Evolutionary conservation across 1,140 invertebrate species (phyloP), one percentile per base, ranked within the genome.

Genomic region (Zophobas atratus): DNA sequence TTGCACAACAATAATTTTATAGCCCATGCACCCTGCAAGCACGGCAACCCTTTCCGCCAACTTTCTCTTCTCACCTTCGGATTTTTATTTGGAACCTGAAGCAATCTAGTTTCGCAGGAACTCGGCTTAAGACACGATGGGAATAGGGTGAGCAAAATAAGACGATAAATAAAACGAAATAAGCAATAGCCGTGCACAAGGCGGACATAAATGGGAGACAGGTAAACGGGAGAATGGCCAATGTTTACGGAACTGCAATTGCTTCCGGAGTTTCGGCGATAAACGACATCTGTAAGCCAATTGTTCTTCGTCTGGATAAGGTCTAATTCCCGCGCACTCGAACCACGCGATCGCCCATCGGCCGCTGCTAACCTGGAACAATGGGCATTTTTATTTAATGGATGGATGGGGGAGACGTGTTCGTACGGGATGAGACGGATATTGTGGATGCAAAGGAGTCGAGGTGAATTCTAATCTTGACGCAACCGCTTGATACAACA

Each of bases 141-240:
- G 53, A 57, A 75, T 39, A 56, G 53, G 72, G 72, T 57, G 55
- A 46, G 55, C 77, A 74, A 82, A 84, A 84, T 82, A 83, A 82
- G 81, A 76, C 80, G 76, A 84, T 84, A 84, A 84, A 84, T 84
- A 84, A 84, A 84, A 79, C 74, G 78, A 81, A 83, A 82, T 80
- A 79, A 81, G 81, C 82, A 81, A 82, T 83, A 80, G 81, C 39
- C 41, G 78, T 77, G 70, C 48, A 77, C 53, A 76, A 57, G 51
- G 67, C 72, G 49, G 77, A 78, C 77, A 56, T 63, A 71, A 78
- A 78, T 78, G 72, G 70, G 73, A 81, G 79, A 81, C 81, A 79
- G 79, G 79, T 80, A 72, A 82, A 79, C 72, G 74, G 70, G 60
- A 70, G 63, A 79, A 74, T 76, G 57, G 53, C 63, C 74, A 78